A percentile compares a stretch with the other conserved stretches of the same genome.
These are phyloP conservation scores for Epinephelus fuscoguttatus DNA, from an alignment of 2,113 vertebrate species.

Conservation along the genomic window DNA sequence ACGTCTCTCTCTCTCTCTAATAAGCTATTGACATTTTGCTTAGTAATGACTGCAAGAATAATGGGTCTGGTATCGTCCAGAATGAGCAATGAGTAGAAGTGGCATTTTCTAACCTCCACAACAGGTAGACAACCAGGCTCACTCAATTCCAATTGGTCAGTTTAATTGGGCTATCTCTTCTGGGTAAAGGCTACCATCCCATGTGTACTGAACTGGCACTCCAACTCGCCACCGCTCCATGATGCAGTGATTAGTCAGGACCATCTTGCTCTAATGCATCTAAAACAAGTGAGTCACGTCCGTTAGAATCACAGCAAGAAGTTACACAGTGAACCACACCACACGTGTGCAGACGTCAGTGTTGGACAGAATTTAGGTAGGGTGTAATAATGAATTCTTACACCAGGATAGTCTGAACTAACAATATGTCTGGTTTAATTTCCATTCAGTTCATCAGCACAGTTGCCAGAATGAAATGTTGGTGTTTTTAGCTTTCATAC, in stretches of 20 bases:
- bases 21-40: conserved; percentile 79
- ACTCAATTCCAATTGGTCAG: conserved; percentile 54
- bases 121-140: conserved; percentile 56
- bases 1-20: conserved; percentile 51
- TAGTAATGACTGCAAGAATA: conserved; percentile 77
- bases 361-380: not conserved
- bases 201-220: conserved; percentile 24
- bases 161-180: conserved; percentile 65
- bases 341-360: conserved; percentile 12
- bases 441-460: not conserved
- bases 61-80: conserved; percentile 57
- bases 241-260: conserved; percentile 48
- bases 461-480: too few species aligned
- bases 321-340: not conserved
- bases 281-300: conserved; percentile 37
- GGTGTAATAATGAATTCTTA: conserved; percentile 10
- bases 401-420: not conserved
- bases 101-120: conserved; percentile 59
- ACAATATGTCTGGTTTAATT: not conserved
- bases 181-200: conserved; percentile 35
- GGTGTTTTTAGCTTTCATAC: too few species aligned
- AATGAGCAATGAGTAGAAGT: conserved; percentile 72
- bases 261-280: conserved; percentile 18
- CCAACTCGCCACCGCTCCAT: not conserved
- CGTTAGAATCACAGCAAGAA: not conserved